phyloP scores from a whole-genome alignment of 2,797 vertebrate genomes.

The Cheirogaleus major region DNA sequence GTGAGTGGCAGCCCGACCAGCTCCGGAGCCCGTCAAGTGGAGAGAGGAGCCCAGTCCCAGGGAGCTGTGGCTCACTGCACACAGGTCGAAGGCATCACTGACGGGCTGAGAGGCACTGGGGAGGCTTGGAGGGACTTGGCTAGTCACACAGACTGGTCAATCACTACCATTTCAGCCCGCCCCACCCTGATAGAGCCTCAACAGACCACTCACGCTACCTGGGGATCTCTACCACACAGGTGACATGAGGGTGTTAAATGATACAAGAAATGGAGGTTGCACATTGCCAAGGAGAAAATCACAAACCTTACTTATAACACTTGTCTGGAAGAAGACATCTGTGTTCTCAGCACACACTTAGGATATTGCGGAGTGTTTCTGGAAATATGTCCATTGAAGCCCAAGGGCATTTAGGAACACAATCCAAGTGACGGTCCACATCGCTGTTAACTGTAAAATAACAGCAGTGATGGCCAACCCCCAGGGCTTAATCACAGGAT shows the following conservation, averaged over 20 bases:
- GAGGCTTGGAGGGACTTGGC: not conserved
- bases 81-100: not conserved
- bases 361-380: not conserved
- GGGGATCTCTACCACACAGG: not conserved
- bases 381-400: not conserved
- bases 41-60: not conserved
- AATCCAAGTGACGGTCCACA: not conserved
- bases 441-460: not conserved
- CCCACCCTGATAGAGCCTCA: not conserved
- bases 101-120: not conserved
- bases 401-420: not conserved
- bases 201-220: not conserved
- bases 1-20: not conserved
- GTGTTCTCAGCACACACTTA: slow-evolving; percentile 4
- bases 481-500: slow-evolving; percentile 59
- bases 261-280: not conserved
- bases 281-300: not conserved
- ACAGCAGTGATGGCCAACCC: not conserved
- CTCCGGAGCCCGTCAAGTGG: not conserved
- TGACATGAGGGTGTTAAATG: not conserved
- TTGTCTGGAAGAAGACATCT: slow-evolving; percentile 8
- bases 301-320: not conserved
- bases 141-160: not conserved
- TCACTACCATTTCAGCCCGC: fast-evolving
- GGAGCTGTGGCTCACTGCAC: not conserved